A percentile compares a stretch with the other conserved stretches of the same genome.
These are phyloP conservation scores for Eurois occulta DNA, from an alignment of 2,888 invertebrate species.

Conservation along the genomic window DNA sequence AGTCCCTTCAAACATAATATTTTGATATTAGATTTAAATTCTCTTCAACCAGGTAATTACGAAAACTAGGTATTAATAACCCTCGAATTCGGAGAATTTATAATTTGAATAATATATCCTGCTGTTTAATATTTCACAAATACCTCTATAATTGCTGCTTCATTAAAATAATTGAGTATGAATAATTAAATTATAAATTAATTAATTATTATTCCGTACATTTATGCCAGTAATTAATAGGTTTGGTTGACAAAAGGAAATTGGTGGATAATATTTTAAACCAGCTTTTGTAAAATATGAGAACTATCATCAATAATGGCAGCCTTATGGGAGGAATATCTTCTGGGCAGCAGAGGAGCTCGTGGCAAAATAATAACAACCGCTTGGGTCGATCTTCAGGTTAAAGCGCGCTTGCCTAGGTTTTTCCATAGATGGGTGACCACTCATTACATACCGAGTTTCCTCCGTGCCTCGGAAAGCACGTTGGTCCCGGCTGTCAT, in stretches of 20 bases:
- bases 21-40: not conserved
- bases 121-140: constrained; percentile 9
- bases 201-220: not conserved
- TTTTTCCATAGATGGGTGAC: no score
- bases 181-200: not conserved
- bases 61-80: not conserved
- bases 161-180: constrained; percentile 31
- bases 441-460: no score
- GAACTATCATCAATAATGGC: not conserved
- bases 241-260: not conserved
- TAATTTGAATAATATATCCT: not conserved
- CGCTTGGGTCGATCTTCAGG: no score
- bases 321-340: not conserved
- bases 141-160: constrained; percentile 14
- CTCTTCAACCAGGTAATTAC: not conserved
- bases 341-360: not conserved
- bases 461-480: no score
- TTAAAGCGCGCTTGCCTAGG: no score
- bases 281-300: not conserved
- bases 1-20: not conserved
- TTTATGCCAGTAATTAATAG: not conserved
- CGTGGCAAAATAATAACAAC: no score
- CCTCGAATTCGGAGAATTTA: not conserved
- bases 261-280: not conserved
- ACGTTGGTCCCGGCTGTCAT: no score